Base-by-base conservation (phyloP, 2,888 invertebrate species). In the Venustoraphidia nigricollis region DNA sequence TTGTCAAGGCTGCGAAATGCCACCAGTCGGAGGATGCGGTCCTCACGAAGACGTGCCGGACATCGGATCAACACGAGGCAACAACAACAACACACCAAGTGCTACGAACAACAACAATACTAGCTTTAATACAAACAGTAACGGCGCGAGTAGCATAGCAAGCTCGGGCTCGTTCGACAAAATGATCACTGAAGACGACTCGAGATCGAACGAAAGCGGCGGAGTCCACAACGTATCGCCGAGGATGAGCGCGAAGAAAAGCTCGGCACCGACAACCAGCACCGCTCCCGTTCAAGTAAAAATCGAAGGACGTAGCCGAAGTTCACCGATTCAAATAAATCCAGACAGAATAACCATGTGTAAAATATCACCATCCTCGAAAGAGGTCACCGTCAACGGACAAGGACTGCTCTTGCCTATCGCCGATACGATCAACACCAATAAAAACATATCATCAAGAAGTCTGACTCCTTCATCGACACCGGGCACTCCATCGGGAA, bases 81-180 rank as follows among this genome's bases (percentile, higher is more conserved):
- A 84, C 61, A 84, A 86, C 62, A 87, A 87, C 65, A 87, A 87
- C 64, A 87, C 85, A 41, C 84, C 83, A 17, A 84, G 80, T 62
- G 84, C 82, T 48, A 83, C 84, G 50, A 81, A 79, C 59, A 86
- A 83, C 63, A 82, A 82, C 63, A 76, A 72, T 60, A 78, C 63
- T 55, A 72, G 66, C 46, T 81, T 79, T 62, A 82, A 77, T 59
- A 83, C 78, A 58, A 83, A 83, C 58, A 81, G 83, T 60, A 81
- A 83, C 55, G 85, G 85, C 35, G 84, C 82, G 39, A 84, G 82
- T 57, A 85, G 84, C 60, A 81, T 81, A 41, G 77, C 70, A 50
- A 64, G 70, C 61, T 62, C 71, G 0, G 79, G 79, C 48, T 81
- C 81, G 1, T 80, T 83, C 55, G 84, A 84, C 58, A 84, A 83